Conservation (phyloP, 2,888 invertebrate genomes). For the Acanthosepion esculentum region DNA sequence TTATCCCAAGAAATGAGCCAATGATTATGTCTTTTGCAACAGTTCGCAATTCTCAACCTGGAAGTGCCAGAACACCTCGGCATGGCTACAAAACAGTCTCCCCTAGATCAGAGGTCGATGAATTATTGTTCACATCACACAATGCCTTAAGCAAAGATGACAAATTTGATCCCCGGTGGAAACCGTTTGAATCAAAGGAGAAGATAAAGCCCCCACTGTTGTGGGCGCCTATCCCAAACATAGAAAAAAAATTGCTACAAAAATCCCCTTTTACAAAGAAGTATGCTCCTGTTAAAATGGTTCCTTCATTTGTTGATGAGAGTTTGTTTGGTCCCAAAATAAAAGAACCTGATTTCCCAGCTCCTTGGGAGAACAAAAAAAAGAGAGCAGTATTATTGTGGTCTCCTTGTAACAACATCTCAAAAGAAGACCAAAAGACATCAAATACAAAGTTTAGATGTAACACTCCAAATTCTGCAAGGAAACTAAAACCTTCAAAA, state of each 20-base stretch:
- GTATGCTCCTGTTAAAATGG: conserved; percentile 62
- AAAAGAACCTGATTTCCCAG: conserved; percentile 65
- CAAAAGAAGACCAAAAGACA: background rate
- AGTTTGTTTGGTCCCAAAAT: conserved; percentile 64
- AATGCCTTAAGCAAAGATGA: conserved; percentile 53
- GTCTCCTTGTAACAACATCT: background rate
- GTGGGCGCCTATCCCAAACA: background rate
- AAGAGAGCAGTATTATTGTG: conserved; percentile 50
- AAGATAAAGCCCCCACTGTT: background rate
- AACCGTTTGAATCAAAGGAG: background rate
- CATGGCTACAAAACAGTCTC: conserved; percentile 61
- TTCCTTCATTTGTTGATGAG: conserved; percentile 68
- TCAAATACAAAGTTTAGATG: background rate
- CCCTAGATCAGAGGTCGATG: conserved; percentile 62
- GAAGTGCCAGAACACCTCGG: conserved; percentile 49
- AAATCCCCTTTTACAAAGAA: conserved; percentile 51
- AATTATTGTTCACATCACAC: conserved; percentile 62
- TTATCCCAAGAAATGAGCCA: background rate
- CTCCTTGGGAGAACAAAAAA: conserved; percentile 68
- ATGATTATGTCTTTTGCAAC: background rate
- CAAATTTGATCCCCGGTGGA: conserved; percentile 44
- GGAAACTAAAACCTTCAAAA: background rate
- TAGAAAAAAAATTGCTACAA: background rate
- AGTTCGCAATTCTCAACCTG: background rate
- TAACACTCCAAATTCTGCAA: background rate